phyloP scores from a whole-genome alignment of 1,140 invertebrate genomes.

The Acromyrmex charruanus region DNA sequence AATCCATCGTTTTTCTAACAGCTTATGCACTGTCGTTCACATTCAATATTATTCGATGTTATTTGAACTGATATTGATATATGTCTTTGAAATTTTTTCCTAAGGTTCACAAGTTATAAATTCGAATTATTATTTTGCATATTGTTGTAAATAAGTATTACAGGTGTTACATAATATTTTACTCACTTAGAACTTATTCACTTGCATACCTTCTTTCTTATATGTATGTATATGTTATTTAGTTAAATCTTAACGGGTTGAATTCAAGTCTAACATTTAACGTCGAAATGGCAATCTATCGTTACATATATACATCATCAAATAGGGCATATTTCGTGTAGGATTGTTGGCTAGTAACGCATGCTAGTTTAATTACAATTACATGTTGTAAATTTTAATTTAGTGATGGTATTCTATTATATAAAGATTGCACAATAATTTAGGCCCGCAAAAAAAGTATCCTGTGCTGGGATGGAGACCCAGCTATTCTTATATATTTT shows the following conservation, averaged over 20 bases:
- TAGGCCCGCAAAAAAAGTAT: too few relatives aligned
- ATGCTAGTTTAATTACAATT: not conserved
- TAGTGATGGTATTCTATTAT: not conserved
- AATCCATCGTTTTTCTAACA: too few relatives aligned
- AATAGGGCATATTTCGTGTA: constrained; percentile 35
- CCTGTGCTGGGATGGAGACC: too few relatives aligned
- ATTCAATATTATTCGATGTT: not conserved
- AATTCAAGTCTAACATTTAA: constrained; percentile 19
- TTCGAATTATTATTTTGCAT: not conserved
- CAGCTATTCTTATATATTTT: too few relatives aligned
- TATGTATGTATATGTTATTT: not conserved
- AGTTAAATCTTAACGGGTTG: not conserved
- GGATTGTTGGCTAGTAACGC: not conserved
- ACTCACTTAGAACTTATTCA: constrained; percentile 4
- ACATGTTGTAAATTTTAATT: not conserved
- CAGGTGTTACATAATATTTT: constrained; percentile 8
- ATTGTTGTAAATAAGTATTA: not conserved
- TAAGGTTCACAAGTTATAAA: not conserved
- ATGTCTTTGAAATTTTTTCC: constrained; percentile 37
- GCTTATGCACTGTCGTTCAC: too few relatives aligned
- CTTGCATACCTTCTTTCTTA: not conserved
- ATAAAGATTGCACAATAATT: not conserved
- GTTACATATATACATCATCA: constrained; percentile 32
- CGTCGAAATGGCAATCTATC: constrained; percentile 20
- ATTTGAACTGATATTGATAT: constrained; percentile 54